These are phyloP conservation scores for Eulithis testata DNA, from an alignment of 2,888 invertebrate genomes.

Conservation along the genomic window DNA sequence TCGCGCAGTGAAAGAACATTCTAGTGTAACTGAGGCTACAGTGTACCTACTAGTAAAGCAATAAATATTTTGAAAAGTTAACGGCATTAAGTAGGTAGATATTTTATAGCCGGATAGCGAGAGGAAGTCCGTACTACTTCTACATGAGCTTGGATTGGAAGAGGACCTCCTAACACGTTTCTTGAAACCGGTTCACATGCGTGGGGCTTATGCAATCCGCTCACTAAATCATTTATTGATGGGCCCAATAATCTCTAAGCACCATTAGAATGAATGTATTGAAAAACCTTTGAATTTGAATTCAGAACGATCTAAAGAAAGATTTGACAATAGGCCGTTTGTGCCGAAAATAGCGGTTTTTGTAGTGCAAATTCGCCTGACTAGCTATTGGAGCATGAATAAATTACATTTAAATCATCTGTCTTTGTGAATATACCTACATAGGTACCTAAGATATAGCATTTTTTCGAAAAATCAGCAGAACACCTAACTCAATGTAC, in stretches of 20 bases:
- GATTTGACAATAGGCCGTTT: constrained; percentile 14
- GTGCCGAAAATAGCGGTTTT: constrained; percentile 20
- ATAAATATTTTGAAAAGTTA: not conserved
- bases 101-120: constrained; percentile 18
- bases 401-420: not conserved
- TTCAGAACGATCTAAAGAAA: not conserved
- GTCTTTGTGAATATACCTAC: not conserved
- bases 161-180: constrained; percentile 82
- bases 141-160: constrained; percentile 45
- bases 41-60: not conserved
- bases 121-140: constrained; percentile 39
- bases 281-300: constrained; percentile 18
- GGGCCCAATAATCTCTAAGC: constrained; percentile 28
- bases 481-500: too few species aligned
- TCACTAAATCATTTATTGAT: constrained; percentile 59
- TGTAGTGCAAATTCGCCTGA: constrained; percentile 20
- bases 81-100: constrained; percentile 1
- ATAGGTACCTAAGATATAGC: too few species aligned
- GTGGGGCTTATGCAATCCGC: constrained; percentile 76
- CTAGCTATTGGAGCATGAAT: constrained; percentile 10
- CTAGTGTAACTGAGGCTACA: not conserved
- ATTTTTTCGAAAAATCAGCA: not conserved
- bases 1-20: too few species aligned
- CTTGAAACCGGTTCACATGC: constrained; percentile 78
- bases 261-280: constrained; percentile 10